Evolutionary conservation across 2,797 vertebrate species (phyloP), one percentile per base, ranked within the genome.

Genomic region (Sebastes trivittatus): DNA sequence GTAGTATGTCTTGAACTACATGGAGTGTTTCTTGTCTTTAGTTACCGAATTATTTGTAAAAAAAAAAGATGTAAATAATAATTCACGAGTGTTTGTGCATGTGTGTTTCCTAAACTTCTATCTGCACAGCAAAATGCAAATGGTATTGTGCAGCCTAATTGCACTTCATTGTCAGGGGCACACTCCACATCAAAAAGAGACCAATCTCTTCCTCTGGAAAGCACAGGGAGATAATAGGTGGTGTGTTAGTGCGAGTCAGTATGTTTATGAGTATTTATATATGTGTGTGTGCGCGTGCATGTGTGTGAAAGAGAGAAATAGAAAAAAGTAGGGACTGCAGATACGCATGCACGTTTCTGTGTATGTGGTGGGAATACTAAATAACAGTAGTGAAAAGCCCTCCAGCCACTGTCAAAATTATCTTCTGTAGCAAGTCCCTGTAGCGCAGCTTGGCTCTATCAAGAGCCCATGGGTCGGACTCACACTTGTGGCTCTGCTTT

Each of bases 321-420:
- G 4, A 71, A 86, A 71, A 25, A 77, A 64, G 36, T 20, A 55
- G 22, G 29, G 63, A 56, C 29, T 67, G 68, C 60, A 49, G 46
- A 49, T 20, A 49, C 7, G 67, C 29, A 56, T 77, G 68, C 54
- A 72, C 16, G 58, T 75, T 70, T 84, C 78, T 75, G 64, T 87
- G 70, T 75, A 75, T 84, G 85, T 84, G 83, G 25, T 71, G 76
- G 76, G 90, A 88, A 86, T 93, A 78, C 82, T 84, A 89, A 91
- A 89, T 88, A 90, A 84, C 82, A 79, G 77, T 62, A 75, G 89
- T 63, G 77, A 88, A 90, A 92, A 88, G 89, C 92, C 92, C 91
- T 90, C 62, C 49, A 92, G 89, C 88, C 88, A 90, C 88, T 92
- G 90, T 93, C 93, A 93, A 88, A 94, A 88, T 90, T 84, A 93